Conservation (phyloP, 2,888 invertebrate genomes). For the Stenichneumon culpator region DNA sequence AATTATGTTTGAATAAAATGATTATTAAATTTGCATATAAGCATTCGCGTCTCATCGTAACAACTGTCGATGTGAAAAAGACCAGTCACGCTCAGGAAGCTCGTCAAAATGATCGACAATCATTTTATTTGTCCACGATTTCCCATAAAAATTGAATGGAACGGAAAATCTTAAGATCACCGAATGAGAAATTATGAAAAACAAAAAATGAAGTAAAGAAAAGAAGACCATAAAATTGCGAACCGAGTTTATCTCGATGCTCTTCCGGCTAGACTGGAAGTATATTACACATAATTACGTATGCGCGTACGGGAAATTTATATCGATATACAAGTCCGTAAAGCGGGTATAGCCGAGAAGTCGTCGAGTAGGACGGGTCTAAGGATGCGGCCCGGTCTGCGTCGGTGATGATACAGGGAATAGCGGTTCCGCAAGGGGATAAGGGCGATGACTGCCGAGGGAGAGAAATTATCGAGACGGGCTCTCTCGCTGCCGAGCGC, state of each 20-base stretch:
- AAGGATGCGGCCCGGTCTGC: slow-evolving; percentile 50
- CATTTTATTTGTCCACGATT: neutral
- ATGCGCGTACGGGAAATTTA: slow-evolving; percentile 59
- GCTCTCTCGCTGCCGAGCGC: slow-evolving; percentile 24
- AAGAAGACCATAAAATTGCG: neutral
- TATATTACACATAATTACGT: slow-evolving; percentile 56
- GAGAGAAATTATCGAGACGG: slow-evolving; percentile 52
- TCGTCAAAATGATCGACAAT: neutral
- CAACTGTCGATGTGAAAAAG: too few relatives aligned
- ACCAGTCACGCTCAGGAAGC: neutral
- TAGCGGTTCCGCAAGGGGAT: slow-evolving; percentile 31
- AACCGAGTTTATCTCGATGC: neutral
- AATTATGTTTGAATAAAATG: too few relatives aligned
- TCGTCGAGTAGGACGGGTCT: slow-evolving; percentile 43
- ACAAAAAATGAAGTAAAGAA: neutral
- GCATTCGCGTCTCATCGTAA: too few relatives aligned
- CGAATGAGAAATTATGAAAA: neutral
- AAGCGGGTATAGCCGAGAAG: slow-evolving; percentile 52
- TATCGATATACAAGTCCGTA: slow-evolving; percentile 61
- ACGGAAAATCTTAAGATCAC: neutral
- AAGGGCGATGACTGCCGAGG: slow-evolving; percentile 50
- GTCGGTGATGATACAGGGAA: slow-evolving; percentile 3
- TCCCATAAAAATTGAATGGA: neutral
- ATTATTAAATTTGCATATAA: too few relatives aligned
- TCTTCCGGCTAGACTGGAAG: slow-evolving; percentile 10